Conservation (phyloP, 2,888 invertebrate species). For the Scelioninae gen. 2 region DNA sequence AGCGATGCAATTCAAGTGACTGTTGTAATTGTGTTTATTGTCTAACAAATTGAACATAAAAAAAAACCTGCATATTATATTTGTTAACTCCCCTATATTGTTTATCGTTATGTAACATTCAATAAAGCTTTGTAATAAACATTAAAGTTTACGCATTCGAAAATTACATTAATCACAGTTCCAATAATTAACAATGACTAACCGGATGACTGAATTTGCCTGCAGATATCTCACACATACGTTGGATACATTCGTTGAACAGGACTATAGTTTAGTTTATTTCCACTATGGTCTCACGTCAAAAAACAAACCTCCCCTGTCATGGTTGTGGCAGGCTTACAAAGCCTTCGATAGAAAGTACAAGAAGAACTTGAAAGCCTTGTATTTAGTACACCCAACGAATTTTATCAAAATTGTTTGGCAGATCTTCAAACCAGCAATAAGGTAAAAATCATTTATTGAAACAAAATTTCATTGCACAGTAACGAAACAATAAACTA, state of each 20-base stretch:
- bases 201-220: conserved; percentile 18
- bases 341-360: conserved; percentile 98
- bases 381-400: conserved; percentile 99
- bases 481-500: neutral
- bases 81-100: too few species aligned
- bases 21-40: too few species aligned
- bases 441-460: conserved; percentile 77
- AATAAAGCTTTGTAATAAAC: neutral
- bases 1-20: too few species aligned
- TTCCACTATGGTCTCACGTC: conserved; percentile 97
- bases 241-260: conserved; percentile 97
- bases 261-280: conserved; percentile 98
- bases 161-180: neutral
- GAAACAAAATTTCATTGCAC: neutral
- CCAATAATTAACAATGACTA: neutral
- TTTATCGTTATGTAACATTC: too few species aligned
- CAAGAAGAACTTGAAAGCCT: conserved; percentile 98
- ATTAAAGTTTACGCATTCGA: conserved; percentile 12
- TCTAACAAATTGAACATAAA: too few species aligned
- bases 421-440: conserved; percentile 96
- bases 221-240: conserved; percentile 93
- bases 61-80: too few species aligned
- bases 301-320: conserved; percentile 95
- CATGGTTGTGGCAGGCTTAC: conserved; percentile 98
- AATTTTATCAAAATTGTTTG: conserved; percentile 96